A percentile compares a stretch with the other conserved stretches of the same genome.
Evolutionary conservation across 2,113 vertebrate genomes (phyloP).

Genomic region (Martes martes): DNA sequence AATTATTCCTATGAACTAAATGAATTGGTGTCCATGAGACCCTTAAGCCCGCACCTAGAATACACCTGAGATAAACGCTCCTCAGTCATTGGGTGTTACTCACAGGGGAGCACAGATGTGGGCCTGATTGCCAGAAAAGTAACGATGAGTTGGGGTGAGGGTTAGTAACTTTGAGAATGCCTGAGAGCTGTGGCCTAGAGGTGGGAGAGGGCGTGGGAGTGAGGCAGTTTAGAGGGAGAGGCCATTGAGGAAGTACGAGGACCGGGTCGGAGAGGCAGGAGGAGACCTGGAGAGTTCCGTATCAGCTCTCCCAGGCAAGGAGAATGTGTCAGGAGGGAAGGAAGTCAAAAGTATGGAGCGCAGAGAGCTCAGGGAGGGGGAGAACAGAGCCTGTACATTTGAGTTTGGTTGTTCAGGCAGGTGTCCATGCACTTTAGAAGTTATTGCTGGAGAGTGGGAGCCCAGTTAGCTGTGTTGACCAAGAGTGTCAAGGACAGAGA

Average conservation of each 20-base stretch:
- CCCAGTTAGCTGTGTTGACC: not conserved
- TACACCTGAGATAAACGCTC: not conserved
- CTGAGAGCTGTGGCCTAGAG: not conserved
- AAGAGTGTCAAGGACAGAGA: not conserved
- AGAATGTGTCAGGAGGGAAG: not conserved
- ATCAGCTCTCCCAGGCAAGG: not conserved
- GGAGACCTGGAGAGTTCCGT: not conserved
- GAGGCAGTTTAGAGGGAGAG: not conserved
- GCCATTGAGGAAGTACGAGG: not conserved
- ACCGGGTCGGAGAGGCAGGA: not conserved
- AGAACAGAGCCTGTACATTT: not conserved
- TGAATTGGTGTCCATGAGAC: not conserved
- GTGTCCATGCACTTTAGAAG: not conserved
- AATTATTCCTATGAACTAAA: not conserved
- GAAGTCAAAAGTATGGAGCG: not conserved
- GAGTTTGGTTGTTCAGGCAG: not conserved
- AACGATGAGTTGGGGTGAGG: not conserved
- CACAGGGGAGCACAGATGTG: not conserved
- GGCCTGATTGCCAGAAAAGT: not conserved
- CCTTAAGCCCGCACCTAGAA: not conserved
- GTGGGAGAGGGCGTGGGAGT: not conserved
- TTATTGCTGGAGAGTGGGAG: not conserved
- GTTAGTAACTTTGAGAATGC: not conserved
- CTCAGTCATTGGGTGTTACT: not conserved
- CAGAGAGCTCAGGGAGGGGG: not conserved